Percentiles rank a stretch among this genome's conserved stretches.
Conservation (phyloP, 2,113 vertebrate genomes). For the Eira barbara region DNA sequence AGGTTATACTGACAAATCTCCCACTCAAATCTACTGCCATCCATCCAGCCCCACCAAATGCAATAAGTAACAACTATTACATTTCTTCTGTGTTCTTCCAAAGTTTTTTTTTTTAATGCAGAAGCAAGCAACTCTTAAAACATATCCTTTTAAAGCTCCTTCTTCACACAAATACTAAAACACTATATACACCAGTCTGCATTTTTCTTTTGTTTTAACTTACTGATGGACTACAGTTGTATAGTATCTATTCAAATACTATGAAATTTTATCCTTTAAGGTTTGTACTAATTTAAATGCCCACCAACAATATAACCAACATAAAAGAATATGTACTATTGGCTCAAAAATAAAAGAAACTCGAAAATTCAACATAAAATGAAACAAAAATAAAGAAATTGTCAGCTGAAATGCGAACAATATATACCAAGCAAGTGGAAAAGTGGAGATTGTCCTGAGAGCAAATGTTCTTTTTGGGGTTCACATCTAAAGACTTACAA, state of each 20-base stretch:
- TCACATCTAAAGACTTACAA: not conserved
- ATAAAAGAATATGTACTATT: not conserved
- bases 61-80: not conserved
- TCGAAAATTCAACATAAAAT: slow-evolving; percentile 8
- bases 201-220: not conserved
- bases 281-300: slow-evolving; percentile 7
- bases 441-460: not conserved
- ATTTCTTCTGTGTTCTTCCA: not conserved
- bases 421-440: not conserved
- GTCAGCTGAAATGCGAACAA: not conserved
- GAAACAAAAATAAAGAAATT: not conserved
- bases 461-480: not conserved
- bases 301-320: not conserved
- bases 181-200: not conserved
- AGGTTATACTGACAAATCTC: not conserved
- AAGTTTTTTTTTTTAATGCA: not conserved
- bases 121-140: slow-evolving; percentile 20
- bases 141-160: not conserved
- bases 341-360: not conserved
- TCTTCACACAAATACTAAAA: slow-evolving; percentile 11
- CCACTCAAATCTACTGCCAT: not conserved
- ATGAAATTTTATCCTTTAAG: not conserved
- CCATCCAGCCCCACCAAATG: not conserved
- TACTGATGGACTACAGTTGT: not conserved
- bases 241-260: too few species aligned